Evolutionary conservation across 2,113 vertebrate species (phyloP).

Genomic region (Corythornis madagascariensis): DNA sequence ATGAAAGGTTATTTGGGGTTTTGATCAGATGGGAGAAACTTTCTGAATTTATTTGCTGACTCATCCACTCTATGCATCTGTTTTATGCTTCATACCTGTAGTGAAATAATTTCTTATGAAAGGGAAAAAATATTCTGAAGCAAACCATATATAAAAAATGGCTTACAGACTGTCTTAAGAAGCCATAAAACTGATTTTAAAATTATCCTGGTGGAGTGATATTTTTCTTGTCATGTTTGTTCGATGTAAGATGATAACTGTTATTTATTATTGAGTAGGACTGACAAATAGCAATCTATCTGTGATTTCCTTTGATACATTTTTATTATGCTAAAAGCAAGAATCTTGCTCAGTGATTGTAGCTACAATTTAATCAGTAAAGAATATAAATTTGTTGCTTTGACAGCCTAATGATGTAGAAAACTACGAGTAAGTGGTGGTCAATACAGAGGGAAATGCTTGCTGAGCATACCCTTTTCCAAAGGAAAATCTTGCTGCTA

Average conservation of each 20-base stretch:
- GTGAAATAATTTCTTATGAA: background rate
- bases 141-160: background rate
- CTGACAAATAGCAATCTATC: conserved; percentile 10
- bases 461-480: background rate
- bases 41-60: background rate
- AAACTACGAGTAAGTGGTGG: background rate
- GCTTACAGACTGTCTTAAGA: background rate
- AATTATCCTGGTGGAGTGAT: background rate
- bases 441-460: background rate
- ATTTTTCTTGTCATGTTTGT: conserved; percentile 42
- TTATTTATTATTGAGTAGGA: conserved; percentile 1
- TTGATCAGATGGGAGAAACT: background rate
- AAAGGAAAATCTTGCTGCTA: background rate
- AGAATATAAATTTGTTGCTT: conserved; percentile 25
- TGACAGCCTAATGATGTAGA: conserved; percentile 34
- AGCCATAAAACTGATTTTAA: background rate
- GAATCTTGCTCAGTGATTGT: background rate
- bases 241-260: background rate
- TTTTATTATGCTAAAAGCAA: conserved; percentile 13
- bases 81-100: background rate
- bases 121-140: background rate
- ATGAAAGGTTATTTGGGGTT: background rate
- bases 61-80: background rate
- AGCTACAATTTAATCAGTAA: conserved; percentile 26
- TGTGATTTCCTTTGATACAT: background rate